A percentile compares a stretch with the other conserved stretches of the same genome.
phyloP scores from a whole-genome alignment of 2,797 vertebrate genomes.

The Oreortyx pictus region DNA sequence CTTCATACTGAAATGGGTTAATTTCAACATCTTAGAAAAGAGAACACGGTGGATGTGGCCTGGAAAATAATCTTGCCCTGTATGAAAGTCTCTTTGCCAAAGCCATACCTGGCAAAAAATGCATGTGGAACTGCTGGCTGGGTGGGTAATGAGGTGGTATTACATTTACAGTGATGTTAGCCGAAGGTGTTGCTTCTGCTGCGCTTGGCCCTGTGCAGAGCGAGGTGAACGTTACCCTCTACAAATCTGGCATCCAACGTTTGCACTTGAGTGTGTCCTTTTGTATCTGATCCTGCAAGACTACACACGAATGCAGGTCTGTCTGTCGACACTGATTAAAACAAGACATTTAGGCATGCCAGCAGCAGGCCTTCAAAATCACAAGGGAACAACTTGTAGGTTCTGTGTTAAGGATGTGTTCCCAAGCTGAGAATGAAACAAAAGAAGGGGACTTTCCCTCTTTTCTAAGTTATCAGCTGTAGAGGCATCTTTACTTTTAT shows the following conservation, averaged over 20 bases:
- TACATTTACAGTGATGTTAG: neutral
- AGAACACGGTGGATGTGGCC: fast-evolving
- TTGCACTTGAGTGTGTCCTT: neutral
- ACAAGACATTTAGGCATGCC: neutral
- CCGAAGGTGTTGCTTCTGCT: neutral
- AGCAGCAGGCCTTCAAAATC: neutral
- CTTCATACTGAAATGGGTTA: neutral
- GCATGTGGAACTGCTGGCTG: neutral
- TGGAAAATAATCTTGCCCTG: neutral
- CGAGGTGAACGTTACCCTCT: neutral
- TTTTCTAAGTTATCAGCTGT: neutral
- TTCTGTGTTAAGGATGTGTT: neutral
- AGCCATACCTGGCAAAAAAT: neutral
- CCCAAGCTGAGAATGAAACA: neutral
- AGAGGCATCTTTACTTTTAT: neutral
- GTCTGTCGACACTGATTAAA: neutral
- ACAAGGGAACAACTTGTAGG: neutral
- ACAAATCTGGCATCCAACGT: neutral
- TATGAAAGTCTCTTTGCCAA: neutral
- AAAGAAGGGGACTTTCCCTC: neutral
- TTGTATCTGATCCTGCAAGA: neutral
- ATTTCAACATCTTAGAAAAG: neutral
- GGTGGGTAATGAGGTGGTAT: neutral
- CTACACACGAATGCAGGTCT: fast-evolving
- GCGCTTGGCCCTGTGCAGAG: neutral